Conservation (phyloP, 1,140 invertebrate genomes). For the Drosophila pruinosa region DNA sequence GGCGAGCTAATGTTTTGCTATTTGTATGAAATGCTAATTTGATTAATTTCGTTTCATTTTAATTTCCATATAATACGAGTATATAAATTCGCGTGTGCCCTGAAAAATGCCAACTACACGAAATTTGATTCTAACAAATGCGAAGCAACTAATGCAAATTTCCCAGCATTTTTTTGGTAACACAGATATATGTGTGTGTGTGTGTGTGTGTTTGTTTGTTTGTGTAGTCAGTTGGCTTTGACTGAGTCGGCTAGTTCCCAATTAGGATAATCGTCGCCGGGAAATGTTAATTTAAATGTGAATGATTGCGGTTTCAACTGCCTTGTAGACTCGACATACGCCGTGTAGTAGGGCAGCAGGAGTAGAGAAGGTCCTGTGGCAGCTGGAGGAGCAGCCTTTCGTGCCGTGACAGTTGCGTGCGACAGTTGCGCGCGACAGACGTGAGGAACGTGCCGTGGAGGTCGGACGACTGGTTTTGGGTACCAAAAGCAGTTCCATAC, state of each 20-base stretch:
- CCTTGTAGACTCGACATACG: neutral
- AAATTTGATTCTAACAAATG: constrained; percentile 37
- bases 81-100: constrained; percentile 50
- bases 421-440: constrained; percentile 6
- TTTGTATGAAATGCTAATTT: constrained; percentile 81
- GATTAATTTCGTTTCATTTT: constrained; percentile 68
- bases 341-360: neutral
- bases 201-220: neutral
- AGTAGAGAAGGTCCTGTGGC: neutral
- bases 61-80: constrained; percentile 53
- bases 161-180: constrained; percentile 23
- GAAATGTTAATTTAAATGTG: constrained; percentile 83
- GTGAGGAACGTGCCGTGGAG: constrained; percentile 2
- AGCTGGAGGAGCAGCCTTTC: constrained; percentile 31
- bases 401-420: constrained; percentile 62
- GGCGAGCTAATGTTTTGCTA: constrained; percentile 63
- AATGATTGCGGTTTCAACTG: constrained; percentile 65
- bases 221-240: constrained; percentile 5
- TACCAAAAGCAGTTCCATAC: neutral
- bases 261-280: constrained; percentile 79
- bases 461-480: neutral
- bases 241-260: constrained; percentile 51
- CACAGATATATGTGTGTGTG: constrained; percentile 1
- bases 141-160: constrained; percentile 42
- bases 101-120: constrained; percentile 42